A percentile compares a stretch with the other conserved stretches of the same genome.
These are phyloP conservation scores for Serinus canaria DNA, from an alignment of 2,113 vertebrate genomes.

Conservation along the genomic window DNA sequence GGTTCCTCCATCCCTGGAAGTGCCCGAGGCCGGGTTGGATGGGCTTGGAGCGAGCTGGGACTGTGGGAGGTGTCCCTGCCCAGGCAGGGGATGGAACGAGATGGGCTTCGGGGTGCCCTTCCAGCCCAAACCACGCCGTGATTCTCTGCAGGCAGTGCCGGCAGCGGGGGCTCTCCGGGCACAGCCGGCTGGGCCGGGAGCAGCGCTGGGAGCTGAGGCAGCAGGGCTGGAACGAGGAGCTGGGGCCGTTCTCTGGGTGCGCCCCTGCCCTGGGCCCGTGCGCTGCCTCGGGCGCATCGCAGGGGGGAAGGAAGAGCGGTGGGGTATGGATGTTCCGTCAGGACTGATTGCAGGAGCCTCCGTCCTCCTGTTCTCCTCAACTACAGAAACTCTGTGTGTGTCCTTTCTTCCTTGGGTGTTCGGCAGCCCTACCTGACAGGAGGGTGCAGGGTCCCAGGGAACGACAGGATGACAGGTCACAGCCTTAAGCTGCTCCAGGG, in stretches of 20 bases:
- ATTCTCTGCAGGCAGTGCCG: fast-evolving
- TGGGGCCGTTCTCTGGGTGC: fast-evolving
- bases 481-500: not conserved
- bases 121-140: fast-evolving
- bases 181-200: not conserved
- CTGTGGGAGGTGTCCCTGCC: not conserved
- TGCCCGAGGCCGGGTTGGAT: not conserved
- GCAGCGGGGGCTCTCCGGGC: fast-evolving
- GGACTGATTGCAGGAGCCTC: not conserved
- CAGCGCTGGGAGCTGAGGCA: not conserved
- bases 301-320: not conserved
- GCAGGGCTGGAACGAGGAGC: not conserved
- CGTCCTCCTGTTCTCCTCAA: fast-evolving
- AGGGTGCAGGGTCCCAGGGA: not conserved
- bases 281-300: fast-evolving
- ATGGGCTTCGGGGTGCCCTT: not conserved
- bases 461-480: not conserved
- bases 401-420: not conserved
- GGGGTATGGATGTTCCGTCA: fast-evolving
- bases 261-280: fast-evolving
- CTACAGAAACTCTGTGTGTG: fast-evolving
- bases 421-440: not conserved
- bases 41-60: fast-evolving
- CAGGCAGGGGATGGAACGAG: not conserved
- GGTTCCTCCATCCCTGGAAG: not conserved